Base-by-base conservation (phyloP, 2,113 vertebrate genomes). In the Myrmophylax atrothorax region DNA sequence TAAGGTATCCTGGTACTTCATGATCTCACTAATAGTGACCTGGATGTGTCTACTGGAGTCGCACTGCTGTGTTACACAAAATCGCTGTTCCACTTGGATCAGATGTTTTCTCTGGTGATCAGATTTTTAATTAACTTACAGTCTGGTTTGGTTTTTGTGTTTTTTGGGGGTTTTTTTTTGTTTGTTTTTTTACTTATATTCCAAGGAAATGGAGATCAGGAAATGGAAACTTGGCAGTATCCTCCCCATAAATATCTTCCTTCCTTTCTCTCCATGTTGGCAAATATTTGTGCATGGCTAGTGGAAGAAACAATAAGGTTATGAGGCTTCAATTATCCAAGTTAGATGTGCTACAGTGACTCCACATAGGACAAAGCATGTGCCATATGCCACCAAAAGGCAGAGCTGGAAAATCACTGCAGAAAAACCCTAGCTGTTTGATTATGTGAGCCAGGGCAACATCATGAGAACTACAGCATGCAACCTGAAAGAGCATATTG, bases 11-110 rank as follows among this genome's bases (percentile, higher is more conserved):
- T 31, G 58, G 24, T 9, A n/a, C 22, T 69, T 8, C 13, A 8
- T 23, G 15, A 23, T 15, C 18, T 70, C 38, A 68, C 18, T 40
- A 56, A 47, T 0, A 29, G 5, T 49, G 46, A 76, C 37, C 9
- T 49, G 53, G 59, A 38, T 20, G 20, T 55, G 18, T 40, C 42
- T 81, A 33, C 28, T 24, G 18, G 17, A 55, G 25, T 16, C 3
- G 0, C 24, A 50, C 28, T 14, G 22, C 17, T 44, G 6, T 1
- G 1, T 37, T 46, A 37, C 18, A 35, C 5, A 5, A 46, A 58
- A 83, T 80, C 22, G 4, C 3, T 77, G 40, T 85, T 47, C 14
- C 22, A 19, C 11, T 7, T 53, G 15, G 12, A 26, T 50, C 47
- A 63, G 14, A 3, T 18, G 59, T 78, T 76, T 79, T 28, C 56